Conservation (phyloP, 2,888 invertebrate genomes). For the Pollenia griseotomentosa region DNA sequence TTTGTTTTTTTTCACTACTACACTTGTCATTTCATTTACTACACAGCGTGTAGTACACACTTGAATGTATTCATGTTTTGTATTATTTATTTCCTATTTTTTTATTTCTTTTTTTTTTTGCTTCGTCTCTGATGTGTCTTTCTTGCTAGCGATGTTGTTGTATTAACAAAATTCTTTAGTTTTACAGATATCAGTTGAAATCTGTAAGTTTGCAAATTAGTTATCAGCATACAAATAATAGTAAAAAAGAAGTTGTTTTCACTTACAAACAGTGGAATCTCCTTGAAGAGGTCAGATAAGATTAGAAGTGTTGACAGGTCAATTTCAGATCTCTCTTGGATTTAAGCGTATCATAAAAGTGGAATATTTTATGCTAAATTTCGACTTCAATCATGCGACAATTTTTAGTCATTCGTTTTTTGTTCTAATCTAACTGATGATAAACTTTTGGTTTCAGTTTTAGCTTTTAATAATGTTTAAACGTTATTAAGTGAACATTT, state of each 20-base stretch:
- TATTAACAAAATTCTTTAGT: constrained; percentile 48
- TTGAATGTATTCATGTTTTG: constrained; percentile 50
- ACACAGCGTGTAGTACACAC: neutral
- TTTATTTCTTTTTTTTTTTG: neutral
- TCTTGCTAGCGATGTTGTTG: constrained; percentile 26
- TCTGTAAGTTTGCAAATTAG: constrained; percentile 68
- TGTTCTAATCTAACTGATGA: no score
- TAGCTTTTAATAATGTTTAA: no score
- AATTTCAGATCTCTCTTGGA: no score
- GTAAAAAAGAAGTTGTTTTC: constrained; percentile 3
- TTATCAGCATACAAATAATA: constrained; percentile 57
- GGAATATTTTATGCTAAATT: no score
- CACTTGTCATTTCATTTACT: constrained; percentile 28
- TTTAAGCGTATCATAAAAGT: no score
- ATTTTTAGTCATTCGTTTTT: no score
- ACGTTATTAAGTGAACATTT: no score
- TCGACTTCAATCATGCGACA: no score
- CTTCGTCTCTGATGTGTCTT: neutral
- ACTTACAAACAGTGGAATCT: neutral
- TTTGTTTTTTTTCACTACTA: constrained; percentile 37
- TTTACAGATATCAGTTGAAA: constrained; percentile 64
- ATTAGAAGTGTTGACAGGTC: neutral
- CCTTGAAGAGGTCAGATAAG: neutral
- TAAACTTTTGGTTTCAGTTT: no score
- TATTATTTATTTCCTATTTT: constrained; percentile 4